Base-by-base conservation (phyloP, 2,797 vertebrate genomes). In the Rhincodon typus region DNA sequence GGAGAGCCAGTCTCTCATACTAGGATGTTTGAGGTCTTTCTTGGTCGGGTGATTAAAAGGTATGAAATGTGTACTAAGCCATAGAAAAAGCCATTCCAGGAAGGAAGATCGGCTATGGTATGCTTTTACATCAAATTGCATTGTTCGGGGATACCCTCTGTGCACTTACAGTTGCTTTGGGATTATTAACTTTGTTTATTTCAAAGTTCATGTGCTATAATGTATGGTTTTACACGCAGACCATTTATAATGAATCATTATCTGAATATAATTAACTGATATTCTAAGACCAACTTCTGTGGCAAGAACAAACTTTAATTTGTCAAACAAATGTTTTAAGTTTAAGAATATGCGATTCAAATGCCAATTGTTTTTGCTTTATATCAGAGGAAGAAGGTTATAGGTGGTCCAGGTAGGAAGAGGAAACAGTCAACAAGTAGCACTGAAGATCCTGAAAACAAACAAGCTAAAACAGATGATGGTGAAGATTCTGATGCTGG, bases 391-490 rank as follows among this genome's bases (percentile, higher is more conserved):
- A 98, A 98, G 95, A 97, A 97, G 7, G 98, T 98, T 96, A 98
- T 97, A 6, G 98, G 98, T 0, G 96, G 96, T 23, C 96, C 96
- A 0, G 13, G 1, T 27, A 98, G 98, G 97, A 99, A 99, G 96
- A 97, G 98, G 96, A 99, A 98, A 96, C 98, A 98, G 96, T 97
- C 96, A 0, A 95, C 96, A 0, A 97, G 97, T 62, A 97, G 97
- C 91, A 97, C 97, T 0, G 98, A 99, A 0, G 98, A 99, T 94
- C 98, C 98, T 0, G 98, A 99, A 96, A 97, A 98, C 42, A 99
- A 99, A 96, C 98, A 98, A 2, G 98, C 98, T 91, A 98, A 97
- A 96, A 98, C 98, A 0, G 90, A 93, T 27, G 90, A 96, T 0
- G 97, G 96, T 0, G 97, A 97, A 34, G 97, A 97, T 4, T 97